Base-by-base conservation (phyloP, 2,113 vertebrate genomes). In the Scortum barcoo region DNA sequence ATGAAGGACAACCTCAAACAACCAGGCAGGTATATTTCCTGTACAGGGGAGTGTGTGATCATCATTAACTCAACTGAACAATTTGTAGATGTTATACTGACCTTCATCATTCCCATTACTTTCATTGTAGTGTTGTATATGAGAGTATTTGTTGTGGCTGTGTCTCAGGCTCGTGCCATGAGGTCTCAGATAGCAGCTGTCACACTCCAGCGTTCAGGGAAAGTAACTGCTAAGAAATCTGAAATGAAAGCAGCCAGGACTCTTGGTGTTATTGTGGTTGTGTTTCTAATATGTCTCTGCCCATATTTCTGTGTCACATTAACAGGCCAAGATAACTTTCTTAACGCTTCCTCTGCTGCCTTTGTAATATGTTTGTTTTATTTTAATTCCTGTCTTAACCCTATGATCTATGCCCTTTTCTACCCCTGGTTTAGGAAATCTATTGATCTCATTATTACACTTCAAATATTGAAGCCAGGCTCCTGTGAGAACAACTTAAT, bases 241-340 rank as follows among this genome's bases (percentile, higher is more conserved):
- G 84, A 88, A 22, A 9, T 72, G 0, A 90, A 88, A 62, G 86
- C 89, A 42, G 81, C 84, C 16, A 74, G 28, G 42, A 91, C 72
- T 24, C 67, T 90, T 0, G 81, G 89, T 14, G 22, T 91, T 19
- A 19, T 91, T 9, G 2, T 88, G 0, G 12, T n/a, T 13, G 72
- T 75, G 8, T 91, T 85, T 71, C 11, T 88, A 1, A 3, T 74
- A 0, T 88, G 81, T 2, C 7, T 66, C 5, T 80, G 44, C 14
- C 84, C 84, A 1, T 88, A 75, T 78, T 88, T 36, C 61, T 84
- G 50, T 1, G 6, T 33, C 0, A 9, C 22, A 11, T 10, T 86
- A 0, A 3, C 22, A 7, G 67, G 48, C 11, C 1, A 70, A 1
- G 17, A 42, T 42, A 42, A 42, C 40, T 42, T 42, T 10, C 12